Conservation (phyloP, 2,797 vertebrate genomes). For the Craterocephalus amniculus region DNA sequence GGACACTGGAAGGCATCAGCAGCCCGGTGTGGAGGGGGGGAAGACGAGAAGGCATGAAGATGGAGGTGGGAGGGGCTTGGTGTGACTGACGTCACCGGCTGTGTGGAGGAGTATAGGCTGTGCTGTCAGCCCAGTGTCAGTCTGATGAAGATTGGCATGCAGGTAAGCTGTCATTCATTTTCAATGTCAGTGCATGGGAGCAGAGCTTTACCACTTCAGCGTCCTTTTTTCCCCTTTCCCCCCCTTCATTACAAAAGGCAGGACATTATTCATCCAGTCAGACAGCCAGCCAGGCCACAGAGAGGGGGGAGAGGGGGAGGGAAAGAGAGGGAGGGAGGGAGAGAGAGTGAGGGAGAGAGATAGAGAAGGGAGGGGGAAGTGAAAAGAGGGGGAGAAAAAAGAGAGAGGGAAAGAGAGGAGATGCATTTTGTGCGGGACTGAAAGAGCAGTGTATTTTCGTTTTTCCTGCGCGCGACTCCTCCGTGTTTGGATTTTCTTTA, state of each 20-base stretch:
- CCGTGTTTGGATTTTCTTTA: slow-evolving; percentile 63
- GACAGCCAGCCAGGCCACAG: slow-evolving; percentile 83
- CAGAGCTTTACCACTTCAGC: slow-evolving; percentile 81
- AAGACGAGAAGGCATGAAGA: slow-evolving; percentile 60
- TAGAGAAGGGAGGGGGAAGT: slow-evolving; percentile 51
- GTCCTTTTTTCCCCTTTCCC: slow-evolving; percentile 79
- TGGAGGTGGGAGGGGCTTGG: slow-evolving; percentile 82
- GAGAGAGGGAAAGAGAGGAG: slow-evolving; percentile 75
- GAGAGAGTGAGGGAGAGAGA: slow-evolving; percentile 19
- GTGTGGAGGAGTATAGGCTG: slow-evolving; percentile 95
- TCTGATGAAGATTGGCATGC: slow-evolving; percentile 99
- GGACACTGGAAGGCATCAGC: slow-evolving; percentile 77
- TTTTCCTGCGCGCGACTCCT: slow-evolving; percentile 58
- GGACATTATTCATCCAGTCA: slow-evolving; percentile 94
- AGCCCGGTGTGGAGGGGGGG: slow-evolving; percentile 52
- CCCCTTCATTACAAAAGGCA: slow-evolving; percentile 90
- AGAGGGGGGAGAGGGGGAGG: slow-evolving; percentile 57
- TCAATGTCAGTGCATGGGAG: slow-evolving; percentile 90
- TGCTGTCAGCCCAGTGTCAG: slow-evolving; percentile 98
- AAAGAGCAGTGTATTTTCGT: slow-evolving; percentile 74
- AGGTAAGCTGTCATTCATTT: slow-evolving; percentile 99
- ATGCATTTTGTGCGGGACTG: slow-evolving; percentile 78
- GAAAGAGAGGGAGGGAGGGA: slow-evolving; percentile 34
- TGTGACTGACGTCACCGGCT: slow-evolving; percentile 83
- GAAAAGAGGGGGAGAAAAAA: slow-evolving; percentile 70